These are phyloP conservation scores for Monomorium pharaonis DNA, from an alignment of 1,140 invertebrate genomes.

Conservation along the genomic window DNA sequence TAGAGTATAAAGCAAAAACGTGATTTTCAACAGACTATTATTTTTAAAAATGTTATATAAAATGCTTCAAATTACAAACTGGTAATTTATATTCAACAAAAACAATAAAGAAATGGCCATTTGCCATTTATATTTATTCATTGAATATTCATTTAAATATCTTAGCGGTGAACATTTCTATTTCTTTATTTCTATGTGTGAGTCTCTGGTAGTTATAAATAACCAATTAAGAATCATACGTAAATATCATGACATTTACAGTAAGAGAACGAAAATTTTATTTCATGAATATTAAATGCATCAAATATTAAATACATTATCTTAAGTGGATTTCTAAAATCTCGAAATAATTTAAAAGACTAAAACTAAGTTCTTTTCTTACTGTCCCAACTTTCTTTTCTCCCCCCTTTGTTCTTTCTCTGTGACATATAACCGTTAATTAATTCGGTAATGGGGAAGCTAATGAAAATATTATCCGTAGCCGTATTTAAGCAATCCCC, in stretches of 20 bases:
- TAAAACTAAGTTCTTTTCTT: neutral
- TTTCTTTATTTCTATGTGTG: neutral
- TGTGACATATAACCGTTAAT: conserved; percentile 44
- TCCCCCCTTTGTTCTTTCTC: neutral
- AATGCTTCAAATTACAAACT: neutral
- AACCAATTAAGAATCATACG: no score
- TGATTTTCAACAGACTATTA: neutral
- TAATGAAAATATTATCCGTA: conserved; percentile 73
- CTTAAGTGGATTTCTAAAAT: neutral
- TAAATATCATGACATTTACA: no score
- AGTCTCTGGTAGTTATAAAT: neutral
- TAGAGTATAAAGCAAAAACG: neutral
- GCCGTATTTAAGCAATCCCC: conserved; percentile 67
- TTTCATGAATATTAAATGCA: neutral
- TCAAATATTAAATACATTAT: neutral
- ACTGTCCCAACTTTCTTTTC: neutral
- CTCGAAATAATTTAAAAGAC: neutral
- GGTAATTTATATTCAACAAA: neutral
- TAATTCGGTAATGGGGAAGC: conserved; percentile 63
- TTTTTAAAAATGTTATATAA: neutral
- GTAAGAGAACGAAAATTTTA: neutral
- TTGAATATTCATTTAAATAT: neutral
- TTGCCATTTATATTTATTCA: neutral
- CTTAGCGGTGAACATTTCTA: neutral
- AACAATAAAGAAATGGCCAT: neutral